These are phyloP conservation scores for Scopus umbretta DNA, from an alignment of 2,113 vertebrate species.

Conservation along the genomic window DNA sequence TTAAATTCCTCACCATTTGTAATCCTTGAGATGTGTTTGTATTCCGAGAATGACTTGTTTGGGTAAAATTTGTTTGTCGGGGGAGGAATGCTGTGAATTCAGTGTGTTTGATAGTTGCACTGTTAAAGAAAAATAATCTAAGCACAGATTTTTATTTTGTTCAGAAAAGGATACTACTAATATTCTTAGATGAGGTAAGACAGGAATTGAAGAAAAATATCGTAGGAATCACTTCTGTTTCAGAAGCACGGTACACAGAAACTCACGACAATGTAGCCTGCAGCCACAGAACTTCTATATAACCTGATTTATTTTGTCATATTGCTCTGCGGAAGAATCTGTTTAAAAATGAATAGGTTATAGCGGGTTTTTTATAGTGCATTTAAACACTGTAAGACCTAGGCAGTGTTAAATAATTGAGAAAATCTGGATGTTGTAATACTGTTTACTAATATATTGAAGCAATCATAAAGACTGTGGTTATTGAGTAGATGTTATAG, in stretches of 20 bases:
- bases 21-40: background rate
- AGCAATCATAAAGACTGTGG: background rate
- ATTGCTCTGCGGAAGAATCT: background rate
- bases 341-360: background rate
- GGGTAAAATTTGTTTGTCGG: background rate
- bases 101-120: background rate
- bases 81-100: background rate
- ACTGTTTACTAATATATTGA: background rate
- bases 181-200: background rate
- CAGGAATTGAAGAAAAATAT: background rate
- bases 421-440: background rate
- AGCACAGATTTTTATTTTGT: background rate
- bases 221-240: background rate
- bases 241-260: background rate
- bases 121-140: background rate
- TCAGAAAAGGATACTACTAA: background rate
- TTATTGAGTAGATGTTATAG: background rate
- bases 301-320: background rate
- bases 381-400: background rate
- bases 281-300: background rate
- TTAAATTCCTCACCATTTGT: background rate
- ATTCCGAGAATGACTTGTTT: background rate
- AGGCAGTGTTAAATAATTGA: background rate
- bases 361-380: background rate
- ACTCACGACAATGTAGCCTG: background rate